Evolutionary conservation across 1,140 invertebrate genomes (phyloP).

Genomic region (Brachionus angularis): DNA sequence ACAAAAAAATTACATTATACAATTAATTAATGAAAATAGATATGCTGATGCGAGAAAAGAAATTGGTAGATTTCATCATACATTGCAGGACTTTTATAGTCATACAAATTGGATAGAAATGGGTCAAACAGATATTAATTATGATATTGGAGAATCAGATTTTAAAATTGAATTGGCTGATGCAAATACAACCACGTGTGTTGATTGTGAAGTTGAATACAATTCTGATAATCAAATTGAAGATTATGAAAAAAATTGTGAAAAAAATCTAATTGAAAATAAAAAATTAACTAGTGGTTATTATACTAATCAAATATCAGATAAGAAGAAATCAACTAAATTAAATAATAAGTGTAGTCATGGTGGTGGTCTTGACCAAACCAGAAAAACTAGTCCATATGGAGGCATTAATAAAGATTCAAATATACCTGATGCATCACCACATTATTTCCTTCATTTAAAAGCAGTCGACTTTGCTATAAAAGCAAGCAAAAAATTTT

Average conservation of each 20-base stretch:
- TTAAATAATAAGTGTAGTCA: neutral
- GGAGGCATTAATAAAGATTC: slow-evolving; percentile 1
- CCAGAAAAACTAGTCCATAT: neutral
- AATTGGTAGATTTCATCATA: no score
- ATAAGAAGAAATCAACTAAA: neutral
- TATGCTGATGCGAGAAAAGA: no score
- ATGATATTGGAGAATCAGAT: neutral
- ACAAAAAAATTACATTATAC: no score
- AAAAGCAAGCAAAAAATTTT: neutral
- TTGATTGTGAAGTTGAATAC: neutral
- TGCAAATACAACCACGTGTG: neutral
- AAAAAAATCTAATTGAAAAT: neutral
- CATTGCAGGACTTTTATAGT: no score
- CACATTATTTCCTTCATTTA: neutral
- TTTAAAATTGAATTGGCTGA: neutral
- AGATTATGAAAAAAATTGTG: neutral
- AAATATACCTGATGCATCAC: neutral
- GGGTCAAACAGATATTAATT: neutral
- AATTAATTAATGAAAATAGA: no score
- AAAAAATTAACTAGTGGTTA: neutral
- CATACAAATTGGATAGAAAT: no score
- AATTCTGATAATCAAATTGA: neutral
- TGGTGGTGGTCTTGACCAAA: neutral
- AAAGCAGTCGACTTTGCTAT: neutral
- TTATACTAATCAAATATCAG: neutral